Evolutionary conservation across 2,113 vertebrate species (phyloP), one percentile per base, ranked within the genome.

Genomic region (Chionomys nivalis): DNA sequence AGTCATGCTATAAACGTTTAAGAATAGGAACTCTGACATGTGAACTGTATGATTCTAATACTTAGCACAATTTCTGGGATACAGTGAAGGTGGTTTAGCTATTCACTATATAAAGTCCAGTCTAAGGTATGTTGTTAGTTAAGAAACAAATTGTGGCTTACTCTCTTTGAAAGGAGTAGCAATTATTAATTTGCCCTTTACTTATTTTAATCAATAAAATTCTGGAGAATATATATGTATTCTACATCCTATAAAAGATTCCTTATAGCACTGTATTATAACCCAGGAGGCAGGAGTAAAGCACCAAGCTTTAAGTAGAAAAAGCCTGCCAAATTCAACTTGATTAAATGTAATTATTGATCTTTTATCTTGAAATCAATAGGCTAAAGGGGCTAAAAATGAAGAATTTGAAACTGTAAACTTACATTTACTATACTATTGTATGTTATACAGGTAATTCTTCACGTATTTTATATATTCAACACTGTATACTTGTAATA

Each of bases 331-430:
- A 47, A 68, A 87, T 83, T 96, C 26, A 1, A 79, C 7, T 94
- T 89, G 83, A 73, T 92, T 93, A 97, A 97, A 97, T 16, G 2
- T 70, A 63, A 92, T 52, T 66, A 42, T 94, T 21, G 49, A 96
- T 66, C 42, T 44, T 72, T 86, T 70, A 70, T 96, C 94, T 92
- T 93, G 9, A 96, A 76, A 93, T 28, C 36, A 87, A 47, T 78
- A 73, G 77, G 5, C 92, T 63, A 81, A 36, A 94, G 77, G 94
- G 61, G 39, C 47, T 47, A 77, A 44, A 89, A 76, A 49, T 5
- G 10, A 98, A 94, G 86, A 83, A 2, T 72, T 96, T 97, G 93
- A 94, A 95, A 66, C 66, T 76, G 42, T 95, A 31, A 73, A 70
- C 17, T 49, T 75, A 39, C 28, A 75, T 26, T 36, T 66, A 90